Base-by-base conservation (phyloP, 1,140 invertebrate genomes). In the Neodiprion fabricii region DNA sequence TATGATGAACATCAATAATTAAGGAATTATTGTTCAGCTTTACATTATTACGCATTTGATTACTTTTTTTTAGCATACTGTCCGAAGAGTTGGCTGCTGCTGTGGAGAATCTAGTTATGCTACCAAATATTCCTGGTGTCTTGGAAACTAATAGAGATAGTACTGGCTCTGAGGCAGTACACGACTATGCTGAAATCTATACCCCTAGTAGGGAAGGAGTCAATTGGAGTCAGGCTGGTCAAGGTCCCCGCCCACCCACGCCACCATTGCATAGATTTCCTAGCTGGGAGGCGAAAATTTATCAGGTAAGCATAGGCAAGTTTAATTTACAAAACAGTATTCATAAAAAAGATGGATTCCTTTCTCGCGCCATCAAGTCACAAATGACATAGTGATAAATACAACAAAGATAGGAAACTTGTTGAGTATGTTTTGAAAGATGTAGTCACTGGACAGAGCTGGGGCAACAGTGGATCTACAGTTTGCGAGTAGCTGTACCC, bases 211-310 rank as follows among this genome's bases (percentile, higher is more conserved):
- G 95, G 82, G 96, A 96, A 88, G 85, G 81, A 0, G 81, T 85
- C 70, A 86, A 84, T 69, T 87, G 83, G 85, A 74, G 82, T 76
- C 83, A 84, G 77, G 75, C 83, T 88, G 73, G 89, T 85, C 78
- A 84, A 73, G 80, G 75, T 28, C 85, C 89, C 7, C 90, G 94
- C 77, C 95, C 96, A 1, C 96, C 96, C 0, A 97, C 96, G 0
- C 96, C 96, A 23, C 96, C 96, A 0, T 84, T 98, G 65, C 96
- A 98, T 83, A 90, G 94, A 80, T 96, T 96, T 84, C 95, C 95
- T 2, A 96, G 95, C 78, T 96, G 96, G 96, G 96, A 98, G 87
- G 95, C 96, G n/a, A 94, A 96, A 87, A 97, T 98, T 79, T 98
- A 98, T 86, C 94, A 95, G 89, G 93, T 94, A 82, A 5, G 23